These are phyloP conservation scores for Neotoxoptera formosana DNA, from an alignment of 1,140 invertebrate genomes.

Conservation along the genomic window DNA sequence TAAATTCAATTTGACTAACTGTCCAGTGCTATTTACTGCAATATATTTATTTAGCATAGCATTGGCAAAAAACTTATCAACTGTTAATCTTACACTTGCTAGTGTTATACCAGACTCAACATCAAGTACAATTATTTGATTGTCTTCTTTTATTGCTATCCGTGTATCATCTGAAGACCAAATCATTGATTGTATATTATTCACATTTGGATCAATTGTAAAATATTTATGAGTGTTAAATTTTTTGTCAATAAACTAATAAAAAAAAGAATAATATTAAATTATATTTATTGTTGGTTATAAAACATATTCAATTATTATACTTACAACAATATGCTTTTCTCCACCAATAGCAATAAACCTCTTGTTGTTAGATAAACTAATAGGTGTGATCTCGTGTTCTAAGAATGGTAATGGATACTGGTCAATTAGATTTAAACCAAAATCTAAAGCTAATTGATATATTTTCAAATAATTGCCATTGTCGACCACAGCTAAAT, in stretches of 20 bases:
- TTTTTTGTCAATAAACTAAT: slow-evolving; percentile 18
- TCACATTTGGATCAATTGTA: neutral
- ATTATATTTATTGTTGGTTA: neutral
- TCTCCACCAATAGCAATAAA: slow-evolving; percentile 33
- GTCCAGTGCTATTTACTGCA: slow-evolving; percentile 20
- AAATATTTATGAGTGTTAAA: neutral
- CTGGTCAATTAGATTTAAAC: neutral
- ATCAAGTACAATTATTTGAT: slow-evolving; percentile 42
- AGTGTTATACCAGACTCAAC: slow-evolving; percentile 28
- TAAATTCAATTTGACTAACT: slow-evolving; percentile 47
- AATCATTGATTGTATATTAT: slow-evolving; percentile 41
- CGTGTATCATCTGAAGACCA: slow-evolving; percentile 38
- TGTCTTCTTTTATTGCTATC: slow-evolving; percentile 41
- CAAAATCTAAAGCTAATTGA: neutral
- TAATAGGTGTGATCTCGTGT: neutral
- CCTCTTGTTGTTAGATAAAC: neutral
- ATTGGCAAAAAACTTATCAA: slow-evolving; percentile 23
- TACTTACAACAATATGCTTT: slow-evolving; percentile 45
- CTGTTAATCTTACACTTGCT: slow-evolving; percentile 33
- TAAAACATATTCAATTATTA: neutral
- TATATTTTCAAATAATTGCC: slow-evolving; percentile 8
- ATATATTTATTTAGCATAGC: neutral
- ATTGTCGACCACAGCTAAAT: slow-evolving; percentile 18
- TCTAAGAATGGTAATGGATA: slow-evolving; percentile 20
- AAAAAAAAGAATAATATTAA: neutral